Evolutionary conservation across 2,797 vertebrate genomes (phyloP).

Genomic region (Leptoclinus maculatus): DNA sequence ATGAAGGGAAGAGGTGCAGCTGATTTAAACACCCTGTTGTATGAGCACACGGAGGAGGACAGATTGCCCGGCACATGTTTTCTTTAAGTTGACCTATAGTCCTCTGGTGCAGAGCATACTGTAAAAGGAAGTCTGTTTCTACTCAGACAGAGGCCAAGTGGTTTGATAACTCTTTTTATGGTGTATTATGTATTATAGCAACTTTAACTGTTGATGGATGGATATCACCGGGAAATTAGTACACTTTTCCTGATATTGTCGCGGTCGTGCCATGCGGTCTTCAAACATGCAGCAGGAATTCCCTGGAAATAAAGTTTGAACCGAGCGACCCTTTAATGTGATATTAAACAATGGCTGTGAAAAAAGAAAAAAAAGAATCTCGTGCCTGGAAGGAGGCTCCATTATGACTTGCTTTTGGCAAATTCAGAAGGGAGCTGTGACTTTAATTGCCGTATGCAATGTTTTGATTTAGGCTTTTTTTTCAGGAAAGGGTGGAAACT

Average conservation of each 20-base stretch:
- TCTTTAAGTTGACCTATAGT: neutral
- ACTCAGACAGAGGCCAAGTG: neutral
- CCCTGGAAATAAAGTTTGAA: constrained; percentile 7
- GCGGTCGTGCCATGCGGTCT: neutral
- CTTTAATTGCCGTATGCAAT: constrained; percentile 35
- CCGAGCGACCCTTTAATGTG: neutral
- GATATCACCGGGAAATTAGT: neutral
- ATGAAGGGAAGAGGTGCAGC: neutral
- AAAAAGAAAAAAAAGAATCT: neutral
- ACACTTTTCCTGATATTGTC: constrained; percentile 39
- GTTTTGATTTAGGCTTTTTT: constrained; percentile 48
- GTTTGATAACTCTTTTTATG: neutral
- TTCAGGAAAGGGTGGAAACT: constrained; percentile 72
- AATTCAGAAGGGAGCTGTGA: constrained; percentile 23
- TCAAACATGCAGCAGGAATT: constrained; percentile 19
- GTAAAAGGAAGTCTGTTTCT: neutral
- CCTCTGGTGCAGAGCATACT: neutral
- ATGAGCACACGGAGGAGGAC: neutral
- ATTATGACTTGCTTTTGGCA: neutral
- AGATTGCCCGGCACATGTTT: neutral
- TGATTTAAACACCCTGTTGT: neutral
- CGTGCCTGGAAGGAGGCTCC: neutral
- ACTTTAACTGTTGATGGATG: neutral
- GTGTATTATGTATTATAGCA: neutral
- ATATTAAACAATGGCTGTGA: constrained; percentile 22